Conservation (phyloP, 2,113 vertebrate species). For the Nasalis larvatus region DNA sequence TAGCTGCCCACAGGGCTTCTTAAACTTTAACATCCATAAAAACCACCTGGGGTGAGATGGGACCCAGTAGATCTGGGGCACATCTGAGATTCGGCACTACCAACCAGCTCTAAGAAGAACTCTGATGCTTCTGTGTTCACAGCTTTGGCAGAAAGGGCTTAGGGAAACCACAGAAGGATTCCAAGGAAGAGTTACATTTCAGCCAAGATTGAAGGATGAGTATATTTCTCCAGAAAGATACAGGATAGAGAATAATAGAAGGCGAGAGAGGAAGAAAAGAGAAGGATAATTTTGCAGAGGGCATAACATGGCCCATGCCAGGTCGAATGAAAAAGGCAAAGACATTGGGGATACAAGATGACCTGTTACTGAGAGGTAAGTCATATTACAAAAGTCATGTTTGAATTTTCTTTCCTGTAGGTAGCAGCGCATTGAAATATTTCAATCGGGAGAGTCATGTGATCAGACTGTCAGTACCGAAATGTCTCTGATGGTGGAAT, state of each 20-base stretch:
- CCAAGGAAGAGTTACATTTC: background rate
- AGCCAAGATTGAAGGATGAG: background rate
- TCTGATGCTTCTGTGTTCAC: background rate
- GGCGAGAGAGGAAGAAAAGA: background rate
- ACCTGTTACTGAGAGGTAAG: background rate
- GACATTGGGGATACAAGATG: background rate
- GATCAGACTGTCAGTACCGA: background rate
- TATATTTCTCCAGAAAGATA: background rate
- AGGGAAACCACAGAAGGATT: too few relatives aligned
- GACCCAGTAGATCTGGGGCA: background rate
- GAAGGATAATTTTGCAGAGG: background rate
- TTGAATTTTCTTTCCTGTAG: background rate
- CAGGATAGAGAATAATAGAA: background rate
- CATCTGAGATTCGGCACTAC: background rate
- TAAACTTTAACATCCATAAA: background rate
- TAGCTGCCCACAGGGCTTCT: background rate
- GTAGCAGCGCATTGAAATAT: background rate
- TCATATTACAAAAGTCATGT: background rate
- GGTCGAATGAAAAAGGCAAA: background rate
- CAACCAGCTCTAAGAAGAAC: background rate
- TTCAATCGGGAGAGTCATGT: background rate
- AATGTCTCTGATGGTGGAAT: background rate
- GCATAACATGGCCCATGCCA: background rate
- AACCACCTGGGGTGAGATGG: background rate
- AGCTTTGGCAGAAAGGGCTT: background rate